Evolutionary conservation across 2,888 invertebrate genomes (phyloP).

Genomic region (Melanostoma mellinum): DNA sequence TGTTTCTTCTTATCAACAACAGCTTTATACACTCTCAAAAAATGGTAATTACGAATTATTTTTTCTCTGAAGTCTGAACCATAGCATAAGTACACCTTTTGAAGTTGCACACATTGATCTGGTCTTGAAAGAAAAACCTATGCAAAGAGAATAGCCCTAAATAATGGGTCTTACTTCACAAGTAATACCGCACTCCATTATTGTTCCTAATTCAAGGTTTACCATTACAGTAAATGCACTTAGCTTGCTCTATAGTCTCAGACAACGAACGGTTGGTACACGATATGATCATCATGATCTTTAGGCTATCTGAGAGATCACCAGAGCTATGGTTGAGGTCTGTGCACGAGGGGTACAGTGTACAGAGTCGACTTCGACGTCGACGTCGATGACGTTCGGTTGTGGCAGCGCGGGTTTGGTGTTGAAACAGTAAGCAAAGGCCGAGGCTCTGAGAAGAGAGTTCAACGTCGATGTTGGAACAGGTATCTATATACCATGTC

Average conservation of each 20-base stretch:
- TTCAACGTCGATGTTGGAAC: slow-evolving; percentile 50
- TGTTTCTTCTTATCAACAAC: slow-evolving; percentile 31
- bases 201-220: slow-evolving; percentile 67
- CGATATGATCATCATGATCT: slow-evolving; percentile 70
- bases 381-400: slow-evolving; percentile 6
- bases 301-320: slow-evolving; percentile 63
- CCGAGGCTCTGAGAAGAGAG: slow-evolving; percentile 29
- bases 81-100: slow-evolving; percentile 18
- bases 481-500: slow-evolving; percentile 43
- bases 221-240: slow-evolving; percentile 68
- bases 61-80: neutral
- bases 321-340: slow-evolving; percentile 62
- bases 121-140: slow-evolving; percentile 28
- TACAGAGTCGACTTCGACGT: slow-evolving; percentile 20
- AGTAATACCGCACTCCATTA: slow-evolving; percentile 67
- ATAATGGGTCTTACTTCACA: slow-evolving; percentile 68
- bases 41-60: slow-evolving; percentile 26
- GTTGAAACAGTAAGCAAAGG: slow-evolving; percentile 60
- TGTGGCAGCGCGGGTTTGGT: slow-evolving; percentile 33
- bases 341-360: slow-evolving; percentile 46
- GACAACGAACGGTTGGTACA: slow-evolving; percentile 58
- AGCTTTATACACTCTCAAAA: slow-evolving; percentile 10
- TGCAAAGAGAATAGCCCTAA: slow-evolving; percentile 66
- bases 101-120: slow-evolving; percentile 25
- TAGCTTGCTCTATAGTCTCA: slow-evolving; percentile 40